Percentiles rank a stretch among this genome's conserved stretches.
Evolutionary conservation across 2,113 vertebrate species (phyloP).

Genomic region (Gavialis gangeticus): DNA sequence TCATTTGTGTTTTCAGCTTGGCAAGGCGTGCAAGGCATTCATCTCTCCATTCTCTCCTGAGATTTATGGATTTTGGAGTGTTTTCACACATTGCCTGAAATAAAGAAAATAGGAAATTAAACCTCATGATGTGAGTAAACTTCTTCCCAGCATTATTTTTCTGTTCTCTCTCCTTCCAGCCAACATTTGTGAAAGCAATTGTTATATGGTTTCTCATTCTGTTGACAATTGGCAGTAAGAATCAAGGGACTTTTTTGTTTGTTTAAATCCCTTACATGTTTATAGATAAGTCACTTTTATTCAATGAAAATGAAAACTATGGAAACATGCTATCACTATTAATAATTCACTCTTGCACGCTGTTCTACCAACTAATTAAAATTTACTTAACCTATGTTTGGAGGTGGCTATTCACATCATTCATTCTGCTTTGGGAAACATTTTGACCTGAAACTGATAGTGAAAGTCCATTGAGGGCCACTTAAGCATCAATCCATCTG

Average conservation of each 20-base stretch:
- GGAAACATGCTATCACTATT: background rate
- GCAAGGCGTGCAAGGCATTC: conserved; percentile 86
- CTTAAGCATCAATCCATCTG: background rate
- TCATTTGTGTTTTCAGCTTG: conserved; percentile 85
- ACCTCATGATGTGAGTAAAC: background rate
- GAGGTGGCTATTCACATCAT: background rate
- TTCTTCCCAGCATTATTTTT: background rate
- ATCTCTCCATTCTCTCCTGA: conserved; percentile 88
- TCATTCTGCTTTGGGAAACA: background rate
- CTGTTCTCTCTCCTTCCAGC: background rate
- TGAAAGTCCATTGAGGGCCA: background rate
- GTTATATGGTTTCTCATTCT: background rate
- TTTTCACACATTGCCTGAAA: conserved; percentile 87
- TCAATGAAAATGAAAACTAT: background rate
- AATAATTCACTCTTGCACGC: background rate
- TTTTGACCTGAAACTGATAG: background rate
- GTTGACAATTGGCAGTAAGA: background rate
- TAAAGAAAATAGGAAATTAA: background rate
- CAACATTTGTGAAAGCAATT: background rate
- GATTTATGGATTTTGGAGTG: conserved; percentile 83
- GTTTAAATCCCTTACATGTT: background rate
- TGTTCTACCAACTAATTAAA: background rate
- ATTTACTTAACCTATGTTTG: background rate
- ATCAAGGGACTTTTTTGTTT: background rate
- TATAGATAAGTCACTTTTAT: background rate